phyloP scores from a whole-genome alignment of 2,113 vertebrate species.

The Ceyx margarethae region DNA sequence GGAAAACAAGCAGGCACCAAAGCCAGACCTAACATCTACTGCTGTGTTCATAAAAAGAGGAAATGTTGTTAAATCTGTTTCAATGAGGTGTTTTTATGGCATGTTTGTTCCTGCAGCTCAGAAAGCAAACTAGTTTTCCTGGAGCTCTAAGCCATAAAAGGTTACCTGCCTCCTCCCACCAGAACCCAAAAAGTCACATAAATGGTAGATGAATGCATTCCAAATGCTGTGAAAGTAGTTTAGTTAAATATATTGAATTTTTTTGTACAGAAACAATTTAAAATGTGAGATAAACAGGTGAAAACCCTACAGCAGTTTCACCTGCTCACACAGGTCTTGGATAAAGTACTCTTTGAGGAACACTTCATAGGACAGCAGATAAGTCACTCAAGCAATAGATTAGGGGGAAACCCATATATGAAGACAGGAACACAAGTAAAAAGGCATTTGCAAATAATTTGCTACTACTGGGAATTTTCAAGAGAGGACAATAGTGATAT shows the following conservation, averaged over 20 bases:
- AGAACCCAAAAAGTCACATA: background rate
- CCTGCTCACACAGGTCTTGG: background rate
- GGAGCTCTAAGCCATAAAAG: background rate
- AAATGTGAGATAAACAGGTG: background rate
- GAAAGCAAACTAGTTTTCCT: conserved; percentile 23
- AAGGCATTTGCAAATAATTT: background rate
- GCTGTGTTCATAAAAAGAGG: conserved; percentile 23
- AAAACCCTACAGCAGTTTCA: background rate
- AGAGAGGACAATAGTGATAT: background rate
- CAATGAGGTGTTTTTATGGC: conserved; percentile 1
- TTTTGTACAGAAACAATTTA: background rate
- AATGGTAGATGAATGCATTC: background rate
- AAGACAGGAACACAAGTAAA: background rate
- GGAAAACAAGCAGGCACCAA: background rate
- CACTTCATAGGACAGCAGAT: background rate
- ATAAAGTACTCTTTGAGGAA: background rate
- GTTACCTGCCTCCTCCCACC: background rate
- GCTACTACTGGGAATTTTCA: background rate
- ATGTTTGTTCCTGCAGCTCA: background rate
- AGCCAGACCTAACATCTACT: background rate
- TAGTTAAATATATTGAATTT: background rate
- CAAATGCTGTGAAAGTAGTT: background rate
- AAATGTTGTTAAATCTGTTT: conserved; percentile 7
- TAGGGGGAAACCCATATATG: background rate
- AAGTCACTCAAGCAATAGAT: background rate